Evolutionary conservation across 1,140 invertebrate species (phyloP).

Genomic region (Cryptotermes secundus): DNA sequence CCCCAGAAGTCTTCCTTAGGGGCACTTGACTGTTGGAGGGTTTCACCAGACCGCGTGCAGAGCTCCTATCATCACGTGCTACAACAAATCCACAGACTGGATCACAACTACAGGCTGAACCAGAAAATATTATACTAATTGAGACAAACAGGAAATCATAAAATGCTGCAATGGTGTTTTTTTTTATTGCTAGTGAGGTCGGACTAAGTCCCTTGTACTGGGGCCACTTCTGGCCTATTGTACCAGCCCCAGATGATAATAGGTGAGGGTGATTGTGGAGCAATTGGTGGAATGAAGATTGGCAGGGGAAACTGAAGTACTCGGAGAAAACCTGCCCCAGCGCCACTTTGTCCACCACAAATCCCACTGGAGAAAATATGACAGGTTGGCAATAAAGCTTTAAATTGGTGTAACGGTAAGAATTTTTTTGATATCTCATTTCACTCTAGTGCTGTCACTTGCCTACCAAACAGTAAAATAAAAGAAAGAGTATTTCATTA

Average conservation of each 20-base stretch:
- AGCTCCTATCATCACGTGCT: slow-evolving; percentile 52
- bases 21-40: slow-evolving; percentile 49
- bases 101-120: background rate
- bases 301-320: too few relatives aligned
- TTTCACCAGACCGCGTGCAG: slow-evolving; percentile 45
- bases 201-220: too few relatives aligned
- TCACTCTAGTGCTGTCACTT: background rate
- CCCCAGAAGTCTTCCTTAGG: slow-evolving; percentile 51
- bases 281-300: too few relatives aligned
- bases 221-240: too few relatives aligned
- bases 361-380: background rate
- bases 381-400: background rate
- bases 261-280: too few relatives aligned
- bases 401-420: background rate
- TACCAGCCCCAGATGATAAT: too few relatives aligned
- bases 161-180: background rate
- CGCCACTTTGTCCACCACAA: too few relatives aligned
- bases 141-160: background rate
- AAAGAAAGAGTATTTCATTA: too few relatives aligned
- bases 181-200: background rate
- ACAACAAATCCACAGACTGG: slow-evolving; percentile 29
- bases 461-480: too few relatives aligned
- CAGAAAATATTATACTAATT: background rate
- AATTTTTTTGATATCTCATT: background rate
- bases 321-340: too few relatives aligned